Percentiles rank a stretch among this genome's conserved stretches.
Conservation (phyloP, 2,113 vertebrate species). For the Smithornis capensis region DNA sequence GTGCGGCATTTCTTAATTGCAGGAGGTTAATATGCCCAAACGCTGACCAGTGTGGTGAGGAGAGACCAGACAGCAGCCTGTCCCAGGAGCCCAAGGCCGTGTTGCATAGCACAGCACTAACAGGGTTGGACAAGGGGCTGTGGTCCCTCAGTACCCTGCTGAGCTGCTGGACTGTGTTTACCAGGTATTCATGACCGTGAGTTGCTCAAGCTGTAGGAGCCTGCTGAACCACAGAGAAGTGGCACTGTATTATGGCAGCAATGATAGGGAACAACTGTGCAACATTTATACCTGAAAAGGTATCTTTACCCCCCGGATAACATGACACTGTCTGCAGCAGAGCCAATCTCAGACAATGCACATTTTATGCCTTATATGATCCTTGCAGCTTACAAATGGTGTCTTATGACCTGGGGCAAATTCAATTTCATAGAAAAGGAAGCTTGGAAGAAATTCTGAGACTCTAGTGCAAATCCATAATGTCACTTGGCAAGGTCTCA, state of each 20-base stretch:
- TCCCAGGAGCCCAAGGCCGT: background rate
- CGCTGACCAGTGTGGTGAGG: accelerated
- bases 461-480: background rate
- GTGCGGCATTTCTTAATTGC: background rate
- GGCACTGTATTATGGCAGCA: background rate
- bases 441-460: background rate
- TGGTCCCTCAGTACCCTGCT: background rate
- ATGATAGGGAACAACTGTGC: background rate
- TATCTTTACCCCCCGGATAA: background rate
- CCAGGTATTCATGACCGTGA: background rate
- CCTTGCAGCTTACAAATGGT: background rate
- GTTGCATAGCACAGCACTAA: background rate
- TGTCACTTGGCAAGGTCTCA: background rate
- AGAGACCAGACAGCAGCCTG: background rate
- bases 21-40: background rate
- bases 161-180: background rate
- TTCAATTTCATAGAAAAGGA: background rate
- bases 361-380: background rate
- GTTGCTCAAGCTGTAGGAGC: background rate
- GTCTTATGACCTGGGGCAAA: background rate
- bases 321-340: accelerated
- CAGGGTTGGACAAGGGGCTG: background rate
- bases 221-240: background rate
- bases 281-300: background rate
- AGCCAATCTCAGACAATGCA: background rate